phyloP scores from a whole-genome alignment of 2,797 vertebrate genomes.

The Silurus aristotelis region DNA sequence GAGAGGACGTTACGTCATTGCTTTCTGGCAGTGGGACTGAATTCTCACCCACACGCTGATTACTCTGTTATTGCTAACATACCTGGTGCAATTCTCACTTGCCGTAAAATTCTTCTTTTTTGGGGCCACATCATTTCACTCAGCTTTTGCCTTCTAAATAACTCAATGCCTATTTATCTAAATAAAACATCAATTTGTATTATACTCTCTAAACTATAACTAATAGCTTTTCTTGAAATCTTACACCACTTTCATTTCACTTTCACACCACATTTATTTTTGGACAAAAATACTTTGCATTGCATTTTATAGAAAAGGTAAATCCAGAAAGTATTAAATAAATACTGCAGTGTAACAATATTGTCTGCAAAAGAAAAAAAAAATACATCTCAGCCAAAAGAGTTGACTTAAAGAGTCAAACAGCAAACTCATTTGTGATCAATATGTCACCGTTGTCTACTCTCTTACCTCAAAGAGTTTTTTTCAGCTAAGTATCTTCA shows the following conservation, averaged over 20 bases:
- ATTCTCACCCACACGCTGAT: conserved; percentile 38
- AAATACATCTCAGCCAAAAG: background rate
- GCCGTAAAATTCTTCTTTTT: background rate
- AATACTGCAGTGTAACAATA: background rate
- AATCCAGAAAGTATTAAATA: background rate
- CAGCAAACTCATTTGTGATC: background rate
- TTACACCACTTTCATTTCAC: background rate
- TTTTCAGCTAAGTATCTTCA: background rate
- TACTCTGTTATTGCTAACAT: conserved; percentile 28
- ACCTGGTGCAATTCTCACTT: conserved; percentile 46
- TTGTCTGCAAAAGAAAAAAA: background rate
- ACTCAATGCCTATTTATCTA: background rate
- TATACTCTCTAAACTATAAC: background rate
- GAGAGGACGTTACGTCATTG: conserved; percentile 16
- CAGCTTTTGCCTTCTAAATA: background rate
- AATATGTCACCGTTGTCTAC: background rate
- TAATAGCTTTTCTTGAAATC: background rate
- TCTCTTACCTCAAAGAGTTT: background rate
- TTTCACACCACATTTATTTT: too few relatives aligned
- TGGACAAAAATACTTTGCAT: background rate
- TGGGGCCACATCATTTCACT: background rate
- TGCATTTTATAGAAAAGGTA: background rate
- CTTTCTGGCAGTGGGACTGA: conserved; percentile 8
- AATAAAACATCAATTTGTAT: too few relatives aligned
- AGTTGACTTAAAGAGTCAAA: background rate